These are phyloP conservation scores for Cebidichthys violaceus DNA, from an alignment of 2,113 vertebrate genomes.

Conservation along the genomic window DNA sequence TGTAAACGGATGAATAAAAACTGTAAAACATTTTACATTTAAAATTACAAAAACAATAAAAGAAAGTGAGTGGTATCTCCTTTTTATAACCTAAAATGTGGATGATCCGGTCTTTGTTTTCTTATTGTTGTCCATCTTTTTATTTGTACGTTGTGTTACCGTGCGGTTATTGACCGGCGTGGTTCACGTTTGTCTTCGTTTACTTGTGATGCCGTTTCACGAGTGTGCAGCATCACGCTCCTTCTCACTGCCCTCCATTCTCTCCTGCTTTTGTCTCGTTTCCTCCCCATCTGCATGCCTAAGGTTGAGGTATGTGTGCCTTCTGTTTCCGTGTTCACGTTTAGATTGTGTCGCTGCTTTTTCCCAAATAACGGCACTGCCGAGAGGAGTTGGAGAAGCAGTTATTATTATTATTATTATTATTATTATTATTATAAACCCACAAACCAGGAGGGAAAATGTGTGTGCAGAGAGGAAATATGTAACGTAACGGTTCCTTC, in stretches of 20 bases:
- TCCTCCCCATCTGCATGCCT: conserved; percentile 78
- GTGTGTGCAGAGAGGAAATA: conserved; percentile 17
- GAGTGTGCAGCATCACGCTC: conserved; percentile 21
- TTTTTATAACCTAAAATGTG: not conserved
- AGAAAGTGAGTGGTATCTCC: conserved; percentile 34
- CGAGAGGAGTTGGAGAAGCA: conserved; percentile 9
- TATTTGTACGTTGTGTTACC: not conserved
- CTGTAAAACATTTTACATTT: too few species aligned
- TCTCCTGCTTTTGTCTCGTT: conserved; percentile 66
- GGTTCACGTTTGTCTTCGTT: conserved; percentile 10
- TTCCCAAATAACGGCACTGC: conserved; percentile 10
- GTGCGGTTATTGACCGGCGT: not conserved
- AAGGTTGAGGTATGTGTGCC: conserved; percentile 84
- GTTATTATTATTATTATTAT: too few species aligned
- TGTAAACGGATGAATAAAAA: not conserved
- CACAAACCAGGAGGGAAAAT: conserved; percentile 10
- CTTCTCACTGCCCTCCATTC: conserved; percentile 74
- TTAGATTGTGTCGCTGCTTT: conserved; percentile 1
- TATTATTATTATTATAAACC: too few species aligned
- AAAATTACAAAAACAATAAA: too few species aligned
- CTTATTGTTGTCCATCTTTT: not conserved
- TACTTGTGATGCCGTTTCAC: conserved; percentile 39
- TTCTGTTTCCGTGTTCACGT: conserved; percentile 48
- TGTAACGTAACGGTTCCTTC: not conserved
- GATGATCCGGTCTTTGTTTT: not conserved